Evolutionary conservation across 2,888 invertebrate genomes (phyloP).

Genomic region (Autographa pulchrina): DNA sequence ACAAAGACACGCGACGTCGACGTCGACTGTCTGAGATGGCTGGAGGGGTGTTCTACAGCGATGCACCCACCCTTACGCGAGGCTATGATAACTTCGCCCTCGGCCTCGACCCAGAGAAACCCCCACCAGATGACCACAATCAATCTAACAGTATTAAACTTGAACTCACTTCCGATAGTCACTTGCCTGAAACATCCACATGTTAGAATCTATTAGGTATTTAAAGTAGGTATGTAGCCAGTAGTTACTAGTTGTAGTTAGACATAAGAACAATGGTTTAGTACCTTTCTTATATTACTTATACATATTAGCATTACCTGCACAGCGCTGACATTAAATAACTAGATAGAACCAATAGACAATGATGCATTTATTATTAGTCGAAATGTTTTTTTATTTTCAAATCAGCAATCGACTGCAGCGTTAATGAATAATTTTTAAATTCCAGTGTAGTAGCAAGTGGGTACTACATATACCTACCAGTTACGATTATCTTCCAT

Average conservation of each 20-base stretch:
- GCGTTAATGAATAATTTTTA: too few species aligned
- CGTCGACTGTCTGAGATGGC: constrained; percentile 85
- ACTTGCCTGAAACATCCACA: constrained; percentile 64
- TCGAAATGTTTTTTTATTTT: too few species aligned
- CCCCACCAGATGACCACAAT: constrained; percentile 69
- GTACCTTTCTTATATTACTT: not conserved
- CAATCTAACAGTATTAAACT: constrained; percentile 71
- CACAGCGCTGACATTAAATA: not conserved
- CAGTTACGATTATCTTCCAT: too few species aligned
- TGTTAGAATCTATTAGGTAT: constrained; percentile 53
- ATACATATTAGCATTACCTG: not conserved
- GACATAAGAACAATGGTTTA: constrained; percentile 1
- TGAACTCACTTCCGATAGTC: constrained; percentile 61
- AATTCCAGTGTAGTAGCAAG: too few species aligned
- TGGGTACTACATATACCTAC: too few species aligned
- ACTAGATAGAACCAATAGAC: not conserved
- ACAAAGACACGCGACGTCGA: constrained; percentile 84
- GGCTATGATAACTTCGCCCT: constrained; percentile 83
- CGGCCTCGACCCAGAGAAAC: constrained; percentile 79
- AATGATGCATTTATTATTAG: too few species aligned
- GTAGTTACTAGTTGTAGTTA: too few species aligned
- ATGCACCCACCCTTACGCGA: constrained; percentile 70
- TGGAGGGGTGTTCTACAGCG: constrained; percentile 87
- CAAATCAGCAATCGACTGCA: too few species aligned
- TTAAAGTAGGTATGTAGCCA: constrained; percentile 3